Evolutionary conservation across 1,140 invertebrate genomes (phyloP), one percentile per base, ranked within the genome.

Genomic region (Phymorhynchus buccinoides): DNA sequence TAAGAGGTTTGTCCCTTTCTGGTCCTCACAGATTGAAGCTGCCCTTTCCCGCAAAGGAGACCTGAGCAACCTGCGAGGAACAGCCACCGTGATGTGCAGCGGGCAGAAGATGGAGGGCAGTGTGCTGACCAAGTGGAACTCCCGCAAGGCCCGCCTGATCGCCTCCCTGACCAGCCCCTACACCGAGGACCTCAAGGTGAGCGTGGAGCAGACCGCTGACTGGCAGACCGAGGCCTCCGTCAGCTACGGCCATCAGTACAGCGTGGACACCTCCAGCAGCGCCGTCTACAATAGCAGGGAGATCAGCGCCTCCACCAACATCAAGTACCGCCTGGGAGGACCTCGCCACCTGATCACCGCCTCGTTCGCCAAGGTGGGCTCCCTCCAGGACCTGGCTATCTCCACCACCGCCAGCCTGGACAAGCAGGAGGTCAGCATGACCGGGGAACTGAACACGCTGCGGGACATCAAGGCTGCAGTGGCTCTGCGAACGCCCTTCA

Each of bases 161-260:
- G 80, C 44, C 84, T 48, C n/a, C 71, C 42, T 85, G 37, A 44
- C 27, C 41, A 85, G 62, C 4, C 84, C 84, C 79, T 75, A 37
- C 68, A 82, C 68, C 30, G 68, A 85, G 22, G 68, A 42, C 22
- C 22, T 85, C n/a, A 81, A 85, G 44, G 3, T 85, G 4, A 52
- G 14, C 39, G 3, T 85, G 22, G 84, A 85, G 16, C 77, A 85
- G 37, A 73, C 30, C 41, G 84, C 79, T 44, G 41, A 52, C 66
- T 42, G 75, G 22, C 80, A 62, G 32, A 80, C 68, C 80, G 71
- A 85, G 9, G 68, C 52, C 41, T 44, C 56, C 41, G 0, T 73
- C 35, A 85, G 52, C 68, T 75, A 81, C 30, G 84, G 84, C 9
- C 52, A 71, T n/a, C 27, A 32, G 9, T 81, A 82, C 75, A 52